phyloP scores from a whole-genome alignment of 2,113 vertebrate species.

The Drymodes brunneopygia region DNA sequence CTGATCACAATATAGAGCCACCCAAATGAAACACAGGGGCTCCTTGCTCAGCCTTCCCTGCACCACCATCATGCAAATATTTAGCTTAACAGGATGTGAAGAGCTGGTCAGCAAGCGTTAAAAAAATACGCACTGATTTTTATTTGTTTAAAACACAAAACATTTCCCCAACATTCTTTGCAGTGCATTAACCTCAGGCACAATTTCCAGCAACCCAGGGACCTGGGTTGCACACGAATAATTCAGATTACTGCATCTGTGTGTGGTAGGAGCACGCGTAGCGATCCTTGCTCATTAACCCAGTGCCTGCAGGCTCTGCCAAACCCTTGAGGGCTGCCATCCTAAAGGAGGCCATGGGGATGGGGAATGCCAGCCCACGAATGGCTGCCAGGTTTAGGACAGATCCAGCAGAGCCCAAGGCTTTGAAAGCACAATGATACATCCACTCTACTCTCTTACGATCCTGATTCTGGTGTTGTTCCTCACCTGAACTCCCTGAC shows the following conservation, averaged over 20 bases:
- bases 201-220: slow-evolving; percentile 38
- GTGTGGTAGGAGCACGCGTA: background rate
- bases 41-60: slow-evolving; percentile 39
- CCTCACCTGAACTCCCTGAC: background rate
- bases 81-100: slow-evolving; percentile 69
- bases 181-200: slow-evolving; percentile 52
- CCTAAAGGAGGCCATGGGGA: background rate
- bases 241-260: slow-evolving; percentile 10
- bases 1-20: slow-evolving; percentile 59
- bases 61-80: slow-evolving; percentile 64
- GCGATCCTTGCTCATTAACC: background rate
- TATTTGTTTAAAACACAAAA: slow-evolving; percentile 66
- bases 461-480: background rate
- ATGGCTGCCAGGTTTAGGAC: background rate
- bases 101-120: slow-evolving; percentile 63
- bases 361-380: background rate
- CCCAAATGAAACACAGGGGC: slow-evolving; percentile 55
- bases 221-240: slow-evolving; percentile 12
- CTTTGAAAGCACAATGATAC: background rate
- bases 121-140: slow-evolving; percentile 52
- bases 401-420: background rate
- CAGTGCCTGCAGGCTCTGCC: background rate
- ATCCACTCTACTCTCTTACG: background rate
- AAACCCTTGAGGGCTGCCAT: background rate
- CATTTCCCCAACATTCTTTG: slow-evolving; percentile 65